Evolutionary conservation across 1,140 invertebrate genomes (phyloP).

Genomic region (Musca vetustissima): DNA sequence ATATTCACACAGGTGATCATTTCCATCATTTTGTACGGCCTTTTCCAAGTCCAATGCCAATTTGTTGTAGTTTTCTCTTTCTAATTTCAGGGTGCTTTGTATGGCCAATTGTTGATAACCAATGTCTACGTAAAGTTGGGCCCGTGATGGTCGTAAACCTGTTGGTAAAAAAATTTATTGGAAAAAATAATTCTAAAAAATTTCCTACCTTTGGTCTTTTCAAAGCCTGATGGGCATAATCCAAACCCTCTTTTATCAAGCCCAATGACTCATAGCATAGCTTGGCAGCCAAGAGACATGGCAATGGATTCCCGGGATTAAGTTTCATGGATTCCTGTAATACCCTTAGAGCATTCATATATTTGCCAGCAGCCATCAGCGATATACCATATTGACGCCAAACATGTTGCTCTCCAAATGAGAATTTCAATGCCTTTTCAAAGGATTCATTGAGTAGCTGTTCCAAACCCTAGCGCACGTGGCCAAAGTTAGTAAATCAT

Average conservation of each 20-base stretch:
- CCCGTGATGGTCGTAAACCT: constrained; percentile 62
- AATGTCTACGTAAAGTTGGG: constrained; percentile 81
- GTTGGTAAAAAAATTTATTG: no score
- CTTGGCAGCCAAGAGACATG: constrained; percentile 76
- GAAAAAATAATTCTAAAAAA: no score
- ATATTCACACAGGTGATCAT: constrained; percentile 86
- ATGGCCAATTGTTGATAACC: constrained; percentile 78
- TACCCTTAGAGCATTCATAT: constrained; percentile 70
- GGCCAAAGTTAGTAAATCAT: constrained; percentile 84
- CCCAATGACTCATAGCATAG: constrained; percentile 81
- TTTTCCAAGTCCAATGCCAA: constrained; percentile 63
- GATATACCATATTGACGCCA: constrained; percentile 92
- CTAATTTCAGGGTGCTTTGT: constrained; percentile 64
- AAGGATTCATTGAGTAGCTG: constrained; percentile 79
- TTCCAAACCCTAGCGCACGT: constrained; percentile 82
- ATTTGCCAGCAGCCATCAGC: constrained; percentile 66
- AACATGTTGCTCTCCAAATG: constrained; percentile 91
- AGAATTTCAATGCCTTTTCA: constrained; percentile 94
- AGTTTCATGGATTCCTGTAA: constrained; percentile 77
- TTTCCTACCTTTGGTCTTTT: constrained; percentile 58
- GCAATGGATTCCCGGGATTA: constrained; percentile 69
- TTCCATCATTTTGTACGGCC: constrained; percentile 76
- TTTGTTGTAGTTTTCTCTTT: constrained; percentile 51
- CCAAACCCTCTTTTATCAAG: constrained; percentile 76
- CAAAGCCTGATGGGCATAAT: constrained; percentile 76